These are phyloP conservation scores for Sparidentex hasta DNA, from an alignment of 2,797 vertebrate genomes.

Conservation along the genomic window DNA sequence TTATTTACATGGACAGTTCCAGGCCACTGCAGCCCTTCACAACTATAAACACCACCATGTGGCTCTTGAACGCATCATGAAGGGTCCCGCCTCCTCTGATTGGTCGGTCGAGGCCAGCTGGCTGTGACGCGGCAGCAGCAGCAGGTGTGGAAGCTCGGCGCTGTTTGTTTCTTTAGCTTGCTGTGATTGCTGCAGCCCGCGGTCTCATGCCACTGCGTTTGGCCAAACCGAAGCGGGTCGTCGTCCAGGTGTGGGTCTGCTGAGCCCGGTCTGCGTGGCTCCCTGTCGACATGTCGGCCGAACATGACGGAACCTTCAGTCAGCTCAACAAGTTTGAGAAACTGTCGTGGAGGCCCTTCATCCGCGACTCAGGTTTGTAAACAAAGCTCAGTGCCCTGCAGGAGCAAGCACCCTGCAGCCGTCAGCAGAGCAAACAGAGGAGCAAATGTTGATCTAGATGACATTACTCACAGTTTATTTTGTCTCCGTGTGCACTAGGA, in stretches of 20 bases:
- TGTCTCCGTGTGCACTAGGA: not conserved
- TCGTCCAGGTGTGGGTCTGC: conserved; percentile 31
- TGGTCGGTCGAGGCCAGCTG: conserved; percentile 69
- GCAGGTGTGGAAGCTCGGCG: conserved; percentile 46
- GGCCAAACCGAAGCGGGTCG: conserved; percentile 16
- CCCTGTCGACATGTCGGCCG: conserved; percentile 67
- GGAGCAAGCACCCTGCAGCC: not conserved
- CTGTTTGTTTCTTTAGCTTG: conserved; percentile 39
- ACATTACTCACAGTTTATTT: fast-evolving
- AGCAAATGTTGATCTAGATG: too few relatives aligned
- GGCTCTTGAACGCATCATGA: conserved; percentile 57
- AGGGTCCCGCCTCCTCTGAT: conserved; percentile 46
- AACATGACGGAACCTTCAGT: conserved; percentile 67
- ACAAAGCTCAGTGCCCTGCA: conserved; percentile 39
- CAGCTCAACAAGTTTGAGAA: conserved; percentile 93
- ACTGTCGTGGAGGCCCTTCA: conserved; percentile 89
- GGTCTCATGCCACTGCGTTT: conserved; percentile 36
- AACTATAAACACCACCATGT: conserved; percentile 12
- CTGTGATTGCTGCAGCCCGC: not conserved
- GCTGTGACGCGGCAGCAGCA: conserved; percentile 65
- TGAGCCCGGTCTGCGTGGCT: conserved; percentile 17
- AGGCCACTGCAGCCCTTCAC: not conserved
- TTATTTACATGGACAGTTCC: not conserved
- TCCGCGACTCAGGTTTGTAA: conserved; percentile 90
- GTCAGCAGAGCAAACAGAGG: not conserved